Evolutionary conservation across 2,888 invertebrate species (phyloP).

Genomic region (Dasypolia templi): DNA sequence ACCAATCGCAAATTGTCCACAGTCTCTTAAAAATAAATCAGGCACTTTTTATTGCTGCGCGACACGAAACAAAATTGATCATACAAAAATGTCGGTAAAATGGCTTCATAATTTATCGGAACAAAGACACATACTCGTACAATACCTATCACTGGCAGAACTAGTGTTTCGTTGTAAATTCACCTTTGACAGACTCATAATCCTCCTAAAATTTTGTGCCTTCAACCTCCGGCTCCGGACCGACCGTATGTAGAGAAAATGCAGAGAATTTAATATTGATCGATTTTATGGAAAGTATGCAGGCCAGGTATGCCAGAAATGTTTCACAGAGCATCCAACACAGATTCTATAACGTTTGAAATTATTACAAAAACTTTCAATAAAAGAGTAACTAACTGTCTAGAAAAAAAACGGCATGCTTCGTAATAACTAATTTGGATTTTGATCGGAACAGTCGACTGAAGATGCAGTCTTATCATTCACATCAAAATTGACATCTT

Average conservation of each 20-base stretch:
- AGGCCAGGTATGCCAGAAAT: too few relatives aligned
- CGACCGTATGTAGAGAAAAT: neutral
- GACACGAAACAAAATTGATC: constrained; percentile 52
- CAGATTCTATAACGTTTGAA: neutral
- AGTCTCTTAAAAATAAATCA: constrained; percentile 58
- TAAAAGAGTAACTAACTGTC: too few relatives aligned
- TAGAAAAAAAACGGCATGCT: too few relatives aligned
- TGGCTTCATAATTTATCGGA: constrained; percentile 9
- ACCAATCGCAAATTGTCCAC: constrained; percentile 34
- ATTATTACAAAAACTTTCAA: too few relatives aligned
- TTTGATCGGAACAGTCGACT: too few relatives aligned
- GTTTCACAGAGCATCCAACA: neutral
- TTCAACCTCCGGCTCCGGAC: too few relatives aligned
- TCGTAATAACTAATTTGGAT: too few relatives aligned
- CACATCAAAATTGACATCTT: too few relatives aligned
- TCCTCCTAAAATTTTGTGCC: neutral
- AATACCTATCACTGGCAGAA: neutral
- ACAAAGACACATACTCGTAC: neutral
- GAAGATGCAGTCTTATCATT: too few relatives aligned
- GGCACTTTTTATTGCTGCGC: constrained; percentile 47
- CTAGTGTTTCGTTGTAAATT: constrained; percentile 2
- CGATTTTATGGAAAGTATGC: neutral
- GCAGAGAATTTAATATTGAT: neutral
- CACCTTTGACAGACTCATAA: neutral
- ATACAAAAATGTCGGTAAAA: constrained; percentile 15